Base-by-base conservation (phyloP, 2,888 invertebrate species). In the Hyposoter didymator region DNA sequence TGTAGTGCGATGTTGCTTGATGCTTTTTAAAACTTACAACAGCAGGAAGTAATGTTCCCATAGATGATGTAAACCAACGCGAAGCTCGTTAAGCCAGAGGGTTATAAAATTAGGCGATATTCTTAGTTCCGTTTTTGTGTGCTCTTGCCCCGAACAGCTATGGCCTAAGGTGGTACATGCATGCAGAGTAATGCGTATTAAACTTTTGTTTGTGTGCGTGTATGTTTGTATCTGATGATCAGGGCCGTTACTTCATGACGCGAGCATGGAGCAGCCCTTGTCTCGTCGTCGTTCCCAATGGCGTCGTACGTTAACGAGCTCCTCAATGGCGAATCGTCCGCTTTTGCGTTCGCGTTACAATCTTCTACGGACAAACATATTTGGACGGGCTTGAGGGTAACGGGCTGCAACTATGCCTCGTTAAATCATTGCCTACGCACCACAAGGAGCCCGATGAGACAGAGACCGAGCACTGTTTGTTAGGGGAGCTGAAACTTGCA, bases 341-440 rank as follows among this genome's bases (percentile, higher is more conserved):
- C 69, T 67, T 64, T 66, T 55, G 67, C 69, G 52, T 59, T 78
- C 67, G 49, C 72, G 67, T 67, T 76, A 78, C 81, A 84, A 84
- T 81, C 78, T 78, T 69, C 67, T 47, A 81, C 81, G 81, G 74
- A 64, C 84, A 81, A 84, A 81, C 81, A 84, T 88, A 88, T 78
- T 79, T 79, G 80, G 78, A 39, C 72, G 32, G 73, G 73, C 78
- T 81, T 59, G 59, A 73, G 69, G 80, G 84, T 76, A 66, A 62
- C 73, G 76, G 78, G 81, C 73, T 84, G 84, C 81, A 81, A 84
- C 84, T 47, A 59, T 28, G 78, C 45, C 73, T 81, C 84, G 81
- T 84, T 81, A 84, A 84, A 84, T 84, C 84, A 84, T 78, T 62
- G 66, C 72, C 62, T 73, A 81, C 81, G 81, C 78, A 84, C 84